Evolutionary conservation across 2,797 vertebrate genomes (phyloP), one percentile per base, ranked within the genome.

Genomic region (Myotis planiceps): DNA sequence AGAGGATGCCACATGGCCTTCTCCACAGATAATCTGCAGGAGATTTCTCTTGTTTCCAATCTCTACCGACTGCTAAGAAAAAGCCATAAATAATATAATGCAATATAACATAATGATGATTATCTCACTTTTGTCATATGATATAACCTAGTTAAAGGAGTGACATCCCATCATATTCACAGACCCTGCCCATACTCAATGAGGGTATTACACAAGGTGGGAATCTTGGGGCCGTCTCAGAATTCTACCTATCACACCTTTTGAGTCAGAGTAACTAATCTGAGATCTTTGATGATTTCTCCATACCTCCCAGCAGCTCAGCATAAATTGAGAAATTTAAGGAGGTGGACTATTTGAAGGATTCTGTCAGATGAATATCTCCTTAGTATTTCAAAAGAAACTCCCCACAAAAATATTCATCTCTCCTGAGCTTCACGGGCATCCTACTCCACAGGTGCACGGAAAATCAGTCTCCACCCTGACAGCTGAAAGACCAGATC

Each of bases 401-500:
- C 8, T 58, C 27, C 19, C 42, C 32, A 29, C 29, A 55, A 78
- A 79, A 63, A 60, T 63, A 84, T 15, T 51, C 12, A 51, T n/a
- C 49, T 72, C 21, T 63, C 42, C 83, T 76, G 53, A 96, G 42
- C 14, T 90, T 92, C 79, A 68, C 0, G 0, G 23, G 72, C 19
- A 10, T 90, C 19, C 25, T 55, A 5, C 23, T 90, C 81, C 51
- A n/a, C 0, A 1, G 42, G 79, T 65, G 60, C 60, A 82, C 18
- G 7, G 45, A 29, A 83, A 96, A 74, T 86, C 68, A 91, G 66
- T 79, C 79, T 76, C 51, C 27, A 95, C n/a, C n/a, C 66, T 89
- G 79, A 93, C 58, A 84, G 53, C 63, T 39, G 18, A 78, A 96
- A 96, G 92, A 68, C 75, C 74, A 80, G 66, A 69, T 95, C 92